These are phyloP conservation scores for Leucoraja erinaceus DNA, from an alignment of 2,113 vertebrate species.

Conservation along the genomic window DNA sequence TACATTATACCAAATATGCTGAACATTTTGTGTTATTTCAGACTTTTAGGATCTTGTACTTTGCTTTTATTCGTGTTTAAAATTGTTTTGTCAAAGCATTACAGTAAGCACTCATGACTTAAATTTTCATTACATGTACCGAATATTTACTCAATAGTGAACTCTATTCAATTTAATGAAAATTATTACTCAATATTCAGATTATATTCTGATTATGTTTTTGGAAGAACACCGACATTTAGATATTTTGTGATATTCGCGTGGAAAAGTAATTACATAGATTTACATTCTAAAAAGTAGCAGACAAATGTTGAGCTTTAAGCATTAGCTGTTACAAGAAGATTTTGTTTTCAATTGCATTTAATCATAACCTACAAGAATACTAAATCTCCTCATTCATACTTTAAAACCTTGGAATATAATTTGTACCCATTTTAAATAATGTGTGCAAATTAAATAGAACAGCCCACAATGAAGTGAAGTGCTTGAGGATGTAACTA, in stretches of 20 bases:
- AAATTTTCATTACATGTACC: background rate
- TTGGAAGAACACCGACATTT: background rate
- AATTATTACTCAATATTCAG: background rate
- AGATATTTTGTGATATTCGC: background rate
- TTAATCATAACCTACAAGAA: background rate
- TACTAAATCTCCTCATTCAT: background rate
- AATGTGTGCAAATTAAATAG: background rate
- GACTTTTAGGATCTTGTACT: no score
- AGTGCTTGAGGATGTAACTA: background rate
- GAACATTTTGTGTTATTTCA: no score
- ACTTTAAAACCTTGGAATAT: background rate
- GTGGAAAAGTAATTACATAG: background rate
- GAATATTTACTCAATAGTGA: background rate
- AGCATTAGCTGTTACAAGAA: background rate
- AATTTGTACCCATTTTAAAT: background rate
- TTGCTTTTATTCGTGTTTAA: background rate
- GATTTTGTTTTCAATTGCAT: constrained; percentile 1
- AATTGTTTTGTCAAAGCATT: background rate
- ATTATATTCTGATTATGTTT: background rate
- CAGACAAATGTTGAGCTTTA: background rate
- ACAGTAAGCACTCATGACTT: background rate
- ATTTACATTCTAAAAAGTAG: background rate
- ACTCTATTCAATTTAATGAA: background rate
- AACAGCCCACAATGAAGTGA: background rate
- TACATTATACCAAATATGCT: no score